phyloP scores from a whole-genome alignment of 2,113 vertebrate species.

The Sula dactylatra region DNA sequence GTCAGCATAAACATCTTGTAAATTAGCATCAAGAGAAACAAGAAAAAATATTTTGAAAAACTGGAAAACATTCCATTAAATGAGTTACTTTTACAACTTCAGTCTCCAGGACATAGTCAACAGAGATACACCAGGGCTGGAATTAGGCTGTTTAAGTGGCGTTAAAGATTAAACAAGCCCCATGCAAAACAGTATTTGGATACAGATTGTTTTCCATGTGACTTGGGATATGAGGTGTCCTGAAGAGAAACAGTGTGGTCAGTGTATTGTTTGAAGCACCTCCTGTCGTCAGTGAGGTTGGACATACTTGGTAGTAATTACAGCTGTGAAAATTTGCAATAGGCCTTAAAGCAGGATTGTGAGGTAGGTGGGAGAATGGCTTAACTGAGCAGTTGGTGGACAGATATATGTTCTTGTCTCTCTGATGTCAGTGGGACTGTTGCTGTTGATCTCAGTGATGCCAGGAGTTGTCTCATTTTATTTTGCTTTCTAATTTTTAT shows the following conservation, averaged over 20 bases:
- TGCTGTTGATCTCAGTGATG: neutral
- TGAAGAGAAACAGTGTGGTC: neutral
- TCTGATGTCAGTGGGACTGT: neutral
- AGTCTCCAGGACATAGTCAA: neutral
- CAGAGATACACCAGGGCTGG: neutral
- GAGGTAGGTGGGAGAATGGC: neutral
- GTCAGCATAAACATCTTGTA: neutral
- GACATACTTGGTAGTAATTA: neutral
- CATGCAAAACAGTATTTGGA: neutral
- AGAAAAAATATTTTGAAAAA: neutral
- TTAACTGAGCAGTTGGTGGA: neutral
- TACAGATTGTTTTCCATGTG: neutral
- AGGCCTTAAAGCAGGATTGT: neutral
- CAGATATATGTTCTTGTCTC: neutral
- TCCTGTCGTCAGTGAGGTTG: neutral
- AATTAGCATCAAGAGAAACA: neutral
- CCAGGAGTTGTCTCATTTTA: neutral
- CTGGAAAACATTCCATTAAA: neutral
- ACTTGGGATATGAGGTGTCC: neutral
- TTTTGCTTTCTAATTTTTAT: slow-evolving; percentile 8
- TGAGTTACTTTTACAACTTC: neutral
- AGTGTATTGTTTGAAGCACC: neutral
- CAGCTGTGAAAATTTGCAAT: neutral
- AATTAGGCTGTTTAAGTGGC: neutral
- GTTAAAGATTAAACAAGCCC: neutral